Percentiles rank a stretch among this genome's conserved stretches.
These are phyloP conservation scores for Lobophora halterata DNA, from an alignment of 2,888 invertebrate species.

Conservation along the genomic window DNA sequence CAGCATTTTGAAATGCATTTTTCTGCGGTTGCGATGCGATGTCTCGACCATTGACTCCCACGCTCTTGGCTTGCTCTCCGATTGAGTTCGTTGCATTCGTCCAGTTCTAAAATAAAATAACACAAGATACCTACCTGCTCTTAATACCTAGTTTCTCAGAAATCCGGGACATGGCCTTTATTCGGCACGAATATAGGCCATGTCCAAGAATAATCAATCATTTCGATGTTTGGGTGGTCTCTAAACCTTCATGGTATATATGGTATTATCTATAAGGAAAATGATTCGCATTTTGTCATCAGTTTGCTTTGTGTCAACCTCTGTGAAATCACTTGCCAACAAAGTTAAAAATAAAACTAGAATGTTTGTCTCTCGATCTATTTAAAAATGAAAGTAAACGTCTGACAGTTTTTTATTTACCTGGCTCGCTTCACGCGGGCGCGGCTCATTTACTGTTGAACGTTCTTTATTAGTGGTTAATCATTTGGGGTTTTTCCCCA, in stretches of 20 bases:
- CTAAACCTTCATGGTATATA: neutral
- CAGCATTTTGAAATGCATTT: conserved; percentile 12
- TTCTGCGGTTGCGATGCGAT: conserved; percentile 26
- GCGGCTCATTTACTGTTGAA: conserved; percentile 31
- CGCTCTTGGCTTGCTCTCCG: conserved; percentile 74
- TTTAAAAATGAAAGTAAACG: conserved; percentile 23
- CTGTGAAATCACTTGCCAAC: neutral
- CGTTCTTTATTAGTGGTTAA: conserved; percentile 40
- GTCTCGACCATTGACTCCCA: conserved; percentile 50
- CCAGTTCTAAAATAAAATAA: conserved; percentile 60
- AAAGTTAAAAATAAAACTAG: neutral
- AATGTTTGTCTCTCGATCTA: neutral
- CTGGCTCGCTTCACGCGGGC: conserved; percentile 4
- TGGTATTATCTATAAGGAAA: conserved; percentile 9
- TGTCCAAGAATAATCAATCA: conserved; percentile 15
- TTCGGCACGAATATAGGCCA: conserved; percentile 38
- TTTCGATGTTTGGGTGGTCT: conserved; percentile 17
- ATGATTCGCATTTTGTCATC: conserved; percentile 1
- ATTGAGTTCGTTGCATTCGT: conserved; percentile 64
- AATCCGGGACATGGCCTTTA: conserved; percentile 44
- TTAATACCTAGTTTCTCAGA: conserved; percentile 68
- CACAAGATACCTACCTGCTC: conserved; percentile 66
- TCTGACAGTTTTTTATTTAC: conserved; percentile 2
- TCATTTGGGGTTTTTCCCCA: conserved; percentile 39
- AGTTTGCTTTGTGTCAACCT: conserved; percentile 1